phyloP scores from a whole-genome alignment of 2,888 invertebrate species.

The Euphydryas editha region DNA sequence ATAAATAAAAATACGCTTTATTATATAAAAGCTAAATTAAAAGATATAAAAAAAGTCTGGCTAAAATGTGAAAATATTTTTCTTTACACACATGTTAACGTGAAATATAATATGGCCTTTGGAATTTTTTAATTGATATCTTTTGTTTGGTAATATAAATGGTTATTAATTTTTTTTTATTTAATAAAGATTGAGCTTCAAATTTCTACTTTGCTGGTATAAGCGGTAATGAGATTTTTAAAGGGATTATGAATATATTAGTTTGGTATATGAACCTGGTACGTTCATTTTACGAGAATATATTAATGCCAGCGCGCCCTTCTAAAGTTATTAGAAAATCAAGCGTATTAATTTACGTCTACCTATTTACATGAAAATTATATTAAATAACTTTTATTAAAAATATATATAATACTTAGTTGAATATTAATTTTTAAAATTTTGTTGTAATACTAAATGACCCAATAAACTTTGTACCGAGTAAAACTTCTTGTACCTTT shows the following conservation, averaged over 20 bases:
- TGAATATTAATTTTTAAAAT: no score
- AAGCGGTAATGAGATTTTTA: constrained; percentile 18
- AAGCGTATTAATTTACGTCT: neutral
- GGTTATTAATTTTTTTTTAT: neutral
- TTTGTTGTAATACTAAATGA: no score
- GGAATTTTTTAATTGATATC: no score
- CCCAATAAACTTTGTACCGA: no score
- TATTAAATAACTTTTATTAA: neutral
- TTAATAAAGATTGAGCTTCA: constrained; percentile 19
- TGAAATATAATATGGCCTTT: no score
- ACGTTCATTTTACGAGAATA: constrained; percentile 25
- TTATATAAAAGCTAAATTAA: no score
- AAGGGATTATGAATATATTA: constrained; percentile 22
- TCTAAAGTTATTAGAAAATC: constrained; percentile 31
- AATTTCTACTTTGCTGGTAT: constrained; percentile 7
- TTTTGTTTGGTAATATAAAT: no score
- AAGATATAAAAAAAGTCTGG: no score
- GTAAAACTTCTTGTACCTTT: no score
- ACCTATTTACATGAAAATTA: neutral
- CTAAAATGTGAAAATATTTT: no score
- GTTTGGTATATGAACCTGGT: neutral
- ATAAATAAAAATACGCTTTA: no score
- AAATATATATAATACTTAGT: neutral
- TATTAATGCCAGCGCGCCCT: neutral
- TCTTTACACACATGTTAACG: no score